Base-by-base conservation (phyloP, 2,797 vertebrate genomes). In the Harpagifer antarcticus region DNA sequence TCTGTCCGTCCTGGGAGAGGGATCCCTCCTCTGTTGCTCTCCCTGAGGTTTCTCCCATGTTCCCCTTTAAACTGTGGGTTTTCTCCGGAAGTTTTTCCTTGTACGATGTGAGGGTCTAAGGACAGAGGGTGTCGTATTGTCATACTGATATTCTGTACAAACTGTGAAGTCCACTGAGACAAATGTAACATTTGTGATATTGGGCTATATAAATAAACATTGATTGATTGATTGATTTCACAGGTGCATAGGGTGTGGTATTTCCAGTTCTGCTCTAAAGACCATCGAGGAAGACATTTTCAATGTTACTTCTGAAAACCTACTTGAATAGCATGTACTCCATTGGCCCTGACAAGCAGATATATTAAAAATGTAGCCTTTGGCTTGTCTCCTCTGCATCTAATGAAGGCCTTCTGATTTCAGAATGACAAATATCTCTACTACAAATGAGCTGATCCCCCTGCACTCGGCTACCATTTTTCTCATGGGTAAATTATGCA, bases 401-500 rank as follows among this genome's bases (percentile, higher is more conserved):
- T 77, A 72, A 85, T 71, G 52, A 77, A 83, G 50, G 66, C 68
- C 44, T 68, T 81, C 60, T 81, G 78, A 82, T 85, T 80, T 79
- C 68, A 75, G 56, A 81, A 82, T 56, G 75, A 85, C 84, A 61
- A 27, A 78, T 84, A 74, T 76, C 48, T 84, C 56, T 71, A 63
- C 67, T 74, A 74, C 84, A 88, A 88, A 88, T 80, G 63, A 87
- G 84, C 78, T 58, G 49, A 76, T 84, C 74, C 74, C 49, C 27
- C 37, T 17, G 16, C 33, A 19, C 82, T 75, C 56, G 4, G 5
- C 59, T 83, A 62, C 60, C 45, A 9, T 77, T 70, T 77, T 80
- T 86, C 84, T 82, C 65, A 44, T 50, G 73, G 84, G 80, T 86
- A 84, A 91, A 90, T 90, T 85, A 89, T 82, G 77, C 83, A 87